Percentiles rank a stretch among this genome's conserved stretches.
These are phyloP conservation scores for Nothoprocta pentlandii DNA, from an alignment of 2,113 vertebrate genomes.

Conservation along the genomic window DNA sequence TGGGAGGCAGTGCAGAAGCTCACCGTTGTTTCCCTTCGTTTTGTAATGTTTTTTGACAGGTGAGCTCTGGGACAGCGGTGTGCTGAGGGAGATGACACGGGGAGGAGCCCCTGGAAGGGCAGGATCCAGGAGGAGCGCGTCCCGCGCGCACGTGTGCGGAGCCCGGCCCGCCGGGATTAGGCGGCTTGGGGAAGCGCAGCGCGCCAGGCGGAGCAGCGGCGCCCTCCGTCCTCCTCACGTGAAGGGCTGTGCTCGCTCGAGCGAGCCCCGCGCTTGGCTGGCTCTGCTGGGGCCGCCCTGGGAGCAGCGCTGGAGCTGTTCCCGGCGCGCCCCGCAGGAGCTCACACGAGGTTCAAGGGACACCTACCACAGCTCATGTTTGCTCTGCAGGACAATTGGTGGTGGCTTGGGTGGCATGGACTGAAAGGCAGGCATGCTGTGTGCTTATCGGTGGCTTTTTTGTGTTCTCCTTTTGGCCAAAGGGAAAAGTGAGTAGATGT, in stretches of 20 bases:
- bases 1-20: not conserved
- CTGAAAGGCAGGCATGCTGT: rapidly evolving
- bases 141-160: no score
- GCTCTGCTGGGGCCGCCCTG: no score
- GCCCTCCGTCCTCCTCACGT: rapidly evolving
- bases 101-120: rapidly evolving
- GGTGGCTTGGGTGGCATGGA: rapidly evolving
- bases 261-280: no score
- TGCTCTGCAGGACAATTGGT: not conserved
- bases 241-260: no score
- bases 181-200: rapidly evolving
- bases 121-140: no score
- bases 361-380: rapidly evolving
- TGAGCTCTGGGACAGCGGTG: not conserved
- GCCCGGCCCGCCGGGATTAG: no score
- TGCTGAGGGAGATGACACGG: not conserved
- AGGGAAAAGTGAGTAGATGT: not conserved
- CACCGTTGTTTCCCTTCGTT: not conserved
- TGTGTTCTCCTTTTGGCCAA: not conserved
- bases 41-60: not conserved
- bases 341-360: no score
- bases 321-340: no score
- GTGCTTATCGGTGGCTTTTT: rapidly evolving
- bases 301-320: no score
- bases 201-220: rapidly evolving